phyloP scores from a whole-genome alignment of 2,888 invertebrate genomes.

The Leptinotarsa juncta region DNA sequence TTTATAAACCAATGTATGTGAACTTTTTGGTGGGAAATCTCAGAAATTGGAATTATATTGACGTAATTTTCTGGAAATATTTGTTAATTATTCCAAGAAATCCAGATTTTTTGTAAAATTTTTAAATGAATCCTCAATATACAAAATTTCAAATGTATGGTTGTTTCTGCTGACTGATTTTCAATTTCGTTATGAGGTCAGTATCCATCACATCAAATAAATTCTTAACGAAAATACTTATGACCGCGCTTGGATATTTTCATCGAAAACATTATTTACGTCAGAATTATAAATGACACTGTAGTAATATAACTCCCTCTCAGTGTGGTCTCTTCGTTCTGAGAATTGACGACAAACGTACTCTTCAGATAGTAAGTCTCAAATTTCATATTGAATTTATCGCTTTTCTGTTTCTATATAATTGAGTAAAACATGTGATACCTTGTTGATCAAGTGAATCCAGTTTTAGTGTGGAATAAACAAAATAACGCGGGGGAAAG shows the following conservation, averaged over 20 bases:
- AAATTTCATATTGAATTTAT: constrained; percentile 45
- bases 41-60: too few species aligned
- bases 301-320: constrained; percentile 6
- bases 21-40: too few species aligned
- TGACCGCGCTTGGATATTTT: neutral
- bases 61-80: too few species aligned
- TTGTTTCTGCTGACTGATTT: too few species aligned
- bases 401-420: constrained; percentile 32
- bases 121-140: too few species aligned
- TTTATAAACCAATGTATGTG: too few species aligned
- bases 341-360: constrained; percentile 44
- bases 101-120: too few species aligned
- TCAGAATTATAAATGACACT: neutral
- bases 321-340: constrained; percentile 42
- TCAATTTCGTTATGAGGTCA: too few species aligned
- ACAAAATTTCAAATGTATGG: too few species aligned
- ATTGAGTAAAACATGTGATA: constrained; percentile 26
- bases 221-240: too few species aligned
- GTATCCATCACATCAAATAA: too few species aligned
- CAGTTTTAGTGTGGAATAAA: neutral
- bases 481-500: neutral
- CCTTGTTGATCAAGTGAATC: neutral
- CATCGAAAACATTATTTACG: neutral
- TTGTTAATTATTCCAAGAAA: too few species aligned
- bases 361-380: constrained; percentile 38